Base-by-base conservation (phyloP, 2,113 vertebrate genomes). In the Chaetura pelagica region DNA sequence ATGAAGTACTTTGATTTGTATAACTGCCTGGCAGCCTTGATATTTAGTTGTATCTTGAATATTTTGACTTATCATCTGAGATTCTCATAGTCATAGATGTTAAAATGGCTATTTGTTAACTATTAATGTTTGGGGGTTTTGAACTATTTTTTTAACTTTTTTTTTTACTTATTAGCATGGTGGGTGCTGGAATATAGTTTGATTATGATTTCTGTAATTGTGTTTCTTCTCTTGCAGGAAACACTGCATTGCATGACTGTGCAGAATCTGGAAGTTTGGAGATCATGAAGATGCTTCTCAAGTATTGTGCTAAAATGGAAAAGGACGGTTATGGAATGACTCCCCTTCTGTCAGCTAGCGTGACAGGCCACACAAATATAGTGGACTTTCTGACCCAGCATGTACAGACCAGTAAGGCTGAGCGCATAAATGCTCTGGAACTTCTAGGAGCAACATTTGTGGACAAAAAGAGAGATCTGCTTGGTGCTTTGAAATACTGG, bases 231-330 rank as follows among this genome's bases (percentile, higher is more conserved):
- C 30, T 96, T 94, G 67, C 42, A 99, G 99, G 99, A 94, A 99
- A 99, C 95, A 99, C 99, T 0, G 99, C 99, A 0, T 98, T 99
- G 89, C 99, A 99, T 80, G 99, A 99, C 94, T 99, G 99, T 80
- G 99, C 99, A 0, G 99, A 99, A 96, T 99, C 99, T n/a, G 99
- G 99, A 90, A 99, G 99, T 95, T 85, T 99, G 93, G 99, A 99
- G 95, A 99, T 99, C 90, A 99, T 99, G 99, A 98, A 99, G 96
- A 99, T 99, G 99, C 98, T 99, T 87, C 98, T 99, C 34, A 99
- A 99, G 91, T 99, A 98, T n/a, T 99, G 99, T 61, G 99, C 99
- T 58, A 98, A 98, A 82, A 99, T 99, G 99, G 99, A 99, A 96
- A 99, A 99, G 91, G 99, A 99, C 15, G 99, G 99, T 38, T 99